phyloP scores from a whole-genome alignment of 2,888 invertebrate species.

The Euclidia mi region DNA sequence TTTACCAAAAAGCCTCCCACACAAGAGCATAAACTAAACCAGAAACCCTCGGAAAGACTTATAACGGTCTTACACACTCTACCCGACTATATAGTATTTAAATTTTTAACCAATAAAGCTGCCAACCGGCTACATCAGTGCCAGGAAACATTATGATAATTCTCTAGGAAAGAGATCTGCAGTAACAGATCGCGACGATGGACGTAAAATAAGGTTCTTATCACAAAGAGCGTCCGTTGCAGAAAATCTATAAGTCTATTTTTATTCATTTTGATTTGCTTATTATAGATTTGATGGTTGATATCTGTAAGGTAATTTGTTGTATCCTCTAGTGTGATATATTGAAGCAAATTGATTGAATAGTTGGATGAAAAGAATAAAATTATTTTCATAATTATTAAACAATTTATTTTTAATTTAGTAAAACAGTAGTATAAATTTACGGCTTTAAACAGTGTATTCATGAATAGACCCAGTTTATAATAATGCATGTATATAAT shows the following conservation, averaged over 20 bases:
- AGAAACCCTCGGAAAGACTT: not conserved
- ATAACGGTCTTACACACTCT: not conserved
- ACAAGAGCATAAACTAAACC: not conserved
- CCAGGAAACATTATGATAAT: conserved; percentile 6
- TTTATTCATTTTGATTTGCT: conserved; percentile 3
- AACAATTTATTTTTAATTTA: no score
- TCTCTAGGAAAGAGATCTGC: not conserved
- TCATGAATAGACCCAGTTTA: no score
- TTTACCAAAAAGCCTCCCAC: no score
- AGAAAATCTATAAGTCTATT: not conserved
- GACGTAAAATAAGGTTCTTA: not conserved
- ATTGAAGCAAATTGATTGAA: no score
- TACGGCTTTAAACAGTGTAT: no score
- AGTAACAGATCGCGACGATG: not conserved
- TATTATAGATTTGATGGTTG: not conserved
- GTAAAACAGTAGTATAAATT: no score
- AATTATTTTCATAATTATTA: not conserved
- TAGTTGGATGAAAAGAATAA: no score
- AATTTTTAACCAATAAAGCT: conserved; percentile 10
- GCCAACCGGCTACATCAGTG: not conserved
- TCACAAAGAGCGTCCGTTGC: not conserved
- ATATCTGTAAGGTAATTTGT: no score
- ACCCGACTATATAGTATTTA: conserved; percentile 1
- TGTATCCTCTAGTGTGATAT: no score
- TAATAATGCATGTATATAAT: no score